A percentile compares a stretch with the other conserved stretches of the same genome.
phyloP scores from a whole-genome alignment of 2,888 invertebrate genomes.

The Neelides folsomi region DNA sequence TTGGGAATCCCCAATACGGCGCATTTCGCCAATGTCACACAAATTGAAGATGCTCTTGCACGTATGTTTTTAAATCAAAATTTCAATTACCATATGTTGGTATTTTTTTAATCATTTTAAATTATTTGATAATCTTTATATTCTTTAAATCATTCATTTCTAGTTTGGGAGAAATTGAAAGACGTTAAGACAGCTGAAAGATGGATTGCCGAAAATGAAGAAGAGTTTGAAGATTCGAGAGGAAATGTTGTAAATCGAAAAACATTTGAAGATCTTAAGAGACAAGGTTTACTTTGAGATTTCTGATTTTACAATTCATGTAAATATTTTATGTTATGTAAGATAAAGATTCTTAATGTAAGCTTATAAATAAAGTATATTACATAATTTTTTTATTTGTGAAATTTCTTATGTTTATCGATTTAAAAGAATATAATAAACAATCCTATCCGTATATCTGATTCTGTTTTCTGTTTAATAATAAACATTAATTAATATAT shows the following conservation, averaged over 20 bases:
- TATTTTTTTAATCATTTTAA: background rate
- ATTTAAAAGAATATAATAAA: no score
- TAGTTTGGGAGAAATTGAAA: constrained; percentile 96
- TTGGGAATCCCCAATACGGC: constrained; percentile 98
- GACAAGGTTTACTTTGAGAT: constrained; percentile 80
- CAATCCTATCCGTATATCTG: no score
- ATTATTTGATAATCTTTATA: background rate
- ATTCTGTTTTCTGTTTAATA: no score
- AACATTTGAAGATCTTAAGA: constrained; percentile 94
- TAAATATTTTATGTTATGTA: no score
- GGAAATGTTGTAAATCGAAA: constrained; percentile 98
- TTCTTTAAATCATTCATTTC: constrained; percentile 35
- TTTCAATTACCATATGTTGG: background rate
- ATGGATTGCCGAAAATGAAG: constrained; percentile 92
- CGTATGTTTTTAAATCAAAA: constrained; percentile 48
- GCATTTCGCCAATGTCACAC: constrained; percentile 98
- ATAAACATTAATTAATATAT: no score
- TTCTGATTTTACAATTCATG: no score
- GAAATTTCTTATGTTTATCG: no score
- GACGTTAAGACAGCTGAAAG: constrained; percentile 87
- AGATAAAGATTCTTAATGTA: no score
- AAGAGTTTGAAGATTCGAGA: constrained; percentile 95
- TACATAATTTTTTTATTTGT: no score
- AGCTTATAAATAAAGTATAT: no score
- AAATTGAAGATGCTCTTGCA: constrained; percentile 93